Conservation (phyloP, 1,140 invertebrate species). For the Panagrolaimus sp. region DNA sequence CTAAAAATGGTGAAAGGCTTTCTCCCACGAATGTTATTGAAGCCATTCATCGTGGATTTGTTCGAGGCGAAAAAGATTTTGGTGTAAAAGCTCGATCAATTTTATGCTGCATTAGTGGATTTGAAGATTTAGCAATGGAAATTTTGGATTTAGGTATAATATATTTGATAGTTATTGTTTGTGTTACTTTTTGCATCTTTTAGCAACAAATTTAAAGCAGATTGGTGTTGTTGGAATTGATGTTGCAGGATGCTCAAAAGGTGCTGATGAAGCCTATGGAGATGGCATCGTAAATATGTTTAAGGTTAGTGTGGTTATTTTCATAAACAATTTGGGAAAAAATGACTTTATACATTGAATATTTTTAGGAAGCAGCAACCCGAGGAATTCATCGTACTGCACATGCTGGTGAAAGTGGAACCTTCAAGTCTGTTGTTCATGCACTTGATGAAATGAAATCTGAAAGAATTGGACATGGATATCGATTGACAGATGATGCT, state of each 20-base stretch:
- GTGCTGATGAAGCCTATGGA: slow-evolving; percentile 59
- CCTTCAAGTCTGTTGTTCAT: slow-evolving; percentile 60
- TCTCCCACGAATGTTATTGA: slow-evolving; percentile 61
- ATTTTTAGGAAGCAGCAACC: slow-evolving; percentile 55
- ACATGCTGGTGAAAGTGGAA: slow-evolving; percentile 66
- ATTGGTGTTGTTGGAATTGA: slow-evolving; percentile 67
- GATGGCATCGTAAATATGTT: slow-evolving; percentile 53
- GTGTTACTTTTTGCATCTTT: neutral
- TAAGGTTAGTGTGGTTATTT: no score
- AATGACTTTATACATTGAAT: no score
- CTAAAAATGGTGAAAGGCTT: slow-evolving; percentile 35
- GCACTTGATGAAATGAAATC: slow-evolving; percentile 64
- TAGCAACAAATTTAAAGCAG: slow-evolving; percentile 41
- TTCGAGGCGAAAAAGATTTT: slow-evolving; percentile 63
- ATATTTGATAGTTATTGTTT: slow-evolving; percentile 11
- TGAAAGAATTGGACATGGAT: slow-evolving; percentile 67
- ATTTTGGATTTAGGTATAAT: slow-evolving; percentile 63
- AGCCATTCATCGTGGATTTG: slow-evolving; percentile 62
- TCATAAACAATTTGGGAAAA: no score
- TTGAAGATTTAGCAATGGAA: slow-evolving; percentile 62
- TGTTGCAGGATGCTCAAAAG: slow-evolving; percentile 63
- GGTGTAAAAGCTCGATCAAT: slow-evolving; percentile 64
- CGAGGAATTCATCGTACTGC: slow-evolving; percentile 64
- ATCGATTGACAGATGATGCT: slow-evolving; percentile 63
- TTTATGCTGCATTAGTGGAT: slow-evolving; percentile 54